Base-by-base conservation (phyloP, 2,113 vertebrate genomes). In the Sceloporus tristichus region DNA sequence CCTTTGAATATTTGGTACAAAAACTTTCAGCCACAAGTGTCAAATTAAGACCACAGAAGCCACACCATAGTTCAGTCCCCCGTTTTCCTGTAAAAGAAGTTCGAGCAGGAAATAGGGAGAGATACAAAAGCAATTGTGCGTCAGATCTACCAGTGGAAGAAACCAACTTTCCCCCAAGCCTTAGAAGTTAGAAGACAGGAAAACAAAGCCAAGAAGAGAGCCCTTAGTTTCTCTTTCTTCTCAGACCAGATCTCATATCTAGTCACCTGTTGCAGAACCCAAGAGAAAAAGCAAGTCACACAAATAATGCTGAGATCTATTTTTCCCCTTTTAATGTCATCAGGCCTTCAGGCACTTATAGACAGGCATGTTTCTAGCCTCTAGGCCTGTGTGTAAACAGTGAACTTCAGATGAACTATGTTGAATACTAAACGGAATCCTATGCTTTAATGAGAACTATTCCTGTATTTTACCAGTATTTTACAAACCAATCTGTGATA, bases 81-180 rank as follows among this genome's bases (percentile, higher is more conserved):
- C 27, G 6, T n/a, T 27, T 66, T 82, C 42, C 40, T 5, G 80
- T 68, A 82, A 54, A 38, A 42, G 18, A 27, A 42, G n/a, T 10
- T 9, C 7, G 68, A n/a, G n/a, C 34, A 83, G 87, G 87, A 88
- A 83, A 42, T 77, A 59, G 79, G n/a, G 42, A 54, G 13, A 66
- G 42, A 76, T 23, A 3, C 4, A 80, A 27, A 71, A 40, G 48
- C 23, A 62, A 74, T 5, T 14, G 42, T 53, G 25, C 8, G 62
- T 76, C 77, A 80, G 14, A 81, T 14, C 29, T 5, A 29, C 16
- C 25, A 25, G 79, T 48, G 19, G 40, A 10, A 53, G 38, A 82
- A 76, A 76, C 71, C 13, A 0, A 42, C 10, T 59, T 23, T 27
- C 1, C 25, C 18, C 29, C 27, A 21, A 79, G 59, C 25, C 27